These are phyloP conservation scores for Anniella stebbinsi DNA, from an alignment of 2,797 vertebrate species.

Conservation along the genomic window DNA sequence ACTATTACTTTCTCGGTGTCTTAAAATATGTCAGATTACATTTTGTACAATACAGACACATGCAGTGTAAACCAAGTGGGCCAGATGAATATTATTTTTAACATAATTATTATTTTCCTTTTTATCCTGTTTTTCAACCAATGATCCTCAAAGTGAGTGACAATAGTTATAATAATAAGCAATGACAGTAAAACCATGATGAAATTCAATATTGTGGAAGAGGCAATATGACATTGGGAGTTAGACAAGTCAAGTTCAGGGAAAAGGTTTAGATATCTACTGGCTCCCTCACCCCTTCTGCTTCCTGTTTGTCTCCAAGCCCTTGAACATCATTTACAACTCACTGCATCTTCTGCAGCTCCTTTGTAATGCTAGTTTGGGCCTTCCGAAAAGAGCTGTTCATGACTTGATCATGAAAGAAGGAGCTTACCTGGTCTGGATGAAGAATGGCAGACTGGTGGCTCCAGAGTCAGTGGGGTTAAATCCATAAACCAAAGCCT, in stretches of 20 bases:
- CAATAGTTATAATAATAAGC: background rate
- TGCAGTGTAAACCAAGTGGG: background rate
- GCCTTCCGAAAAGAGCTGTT: background rate
- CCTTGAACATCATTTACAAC: background rate
- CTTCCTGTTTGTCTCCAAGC: background rate
- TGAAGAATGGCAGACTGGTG: background rate
- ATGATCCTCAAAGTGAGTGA: background rate
- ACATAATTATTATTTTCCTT: background rate
- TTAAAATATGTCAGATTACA: background rate
- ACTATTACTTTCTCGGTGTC: background rate
- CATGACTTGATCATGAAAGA: background rate
- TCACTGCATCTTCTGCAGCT: background rate
- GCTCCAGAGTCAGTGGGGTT: too few species aligned
- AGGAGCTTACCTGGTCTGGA: background rate
- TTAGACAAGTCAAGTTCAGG: background rate
- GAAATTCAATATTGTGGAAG: background rate
- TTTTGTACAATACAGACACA: background rate
- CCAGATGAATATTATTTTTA: background rate
- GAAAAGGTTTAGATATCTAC: background rate
- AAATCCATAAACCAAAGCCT: too few species aligned
- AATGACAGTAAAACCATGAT: background rate
- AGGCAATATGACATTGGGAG: background rate
- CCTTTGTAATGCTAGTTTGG: background rate
- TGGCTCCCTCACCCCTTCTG: background rate
- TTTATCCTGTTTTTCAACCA: conserved; percentile 6